Base-by-base conservation (phyloP, 2,888 invertebrate genomes). In the Nomada lathburiana region DNA sequence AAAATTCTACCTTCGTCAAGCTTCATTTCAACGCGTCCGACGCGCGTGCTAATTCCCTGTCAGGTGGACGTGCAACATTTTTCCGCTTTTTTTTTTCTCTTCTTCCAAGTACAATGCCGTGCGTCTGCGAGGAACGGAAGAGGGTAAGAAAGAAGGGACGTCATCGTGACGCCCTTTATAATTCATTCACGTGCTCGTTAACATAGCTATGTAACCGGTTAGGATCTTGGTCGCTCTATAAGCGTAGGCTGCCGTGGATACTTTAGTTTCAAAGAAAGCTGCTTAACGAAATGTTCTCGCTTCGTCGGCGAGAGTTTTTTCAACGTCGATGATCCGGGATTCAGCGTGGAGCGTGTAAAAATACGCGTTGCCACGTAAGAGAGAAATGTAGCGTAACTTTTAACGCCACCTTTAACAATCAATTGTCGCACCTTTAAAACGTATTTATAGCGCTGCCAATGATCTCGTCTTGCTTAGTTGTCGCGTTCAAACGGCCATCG, bases 241-340 rank as follows among this genome's bases (percentile, higher is more conserved):
- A 82, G 70, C 70, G 70, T 67, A 65, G 62, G 57, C 76, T 69
- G 59, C 29, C 72, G 42, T 60, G 63, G 16, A 57, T 70, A 82
- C 74, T 78, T 82, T 53, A 59, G 68, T 64, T 68, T 71, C 42
- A 77, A 80, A 36, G 68, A 77, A 84, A 69, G 84, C 73, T 77
- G 77, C 84, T 77, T 72, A 75, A 60, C 77, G 64, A 77, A 84
- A 84, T 64, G 74, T 62, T 75, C 81, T 69, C 84, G 81, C 76
- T 75, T 68, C 50, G 60, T 26, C 70, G 80, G 29, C 55, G 36
- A 36, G 53, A 67, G 77, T 68, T 83, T 68, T 83, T 77, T 71
- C 84, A 81, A 64, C 80, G 55, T 77, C 84, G 77, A 67, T 84
- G 80, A 83, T 83, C 84, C 68, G 84, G 73, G 80, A 80, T 80